Conservation (phyloP, 1,140 invertebrate genomes). For the Drosophila nigrodunni region DNA sequence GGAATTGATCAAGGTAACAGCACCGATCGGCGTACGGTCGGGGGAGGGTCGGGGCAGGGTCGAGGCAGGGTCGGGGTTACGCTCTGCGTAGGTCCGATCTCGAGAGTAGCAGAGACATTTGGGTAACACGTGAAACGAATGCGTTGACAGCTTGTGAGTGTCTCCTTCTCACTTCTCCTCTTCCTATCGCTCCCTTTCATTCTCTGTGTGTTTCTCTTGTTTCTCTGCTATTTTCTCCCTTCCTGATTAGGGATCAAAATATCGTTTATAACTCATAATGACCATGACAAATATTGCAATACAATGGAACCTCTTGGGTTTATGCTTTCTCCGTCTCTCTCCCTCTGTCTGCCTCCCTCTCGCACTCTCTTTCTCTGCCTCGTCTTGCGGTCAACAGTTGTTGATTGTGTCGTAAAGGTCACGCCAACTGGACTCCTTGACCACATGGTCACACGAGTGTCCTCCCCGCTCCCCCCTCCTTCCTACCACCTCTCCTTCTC, state of each 20-base stretch:
- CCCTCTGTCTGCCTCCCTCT: too few species aligned
- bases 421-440: slow-evolving; percentile 34
- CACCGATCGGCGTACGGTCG: too few species aligned
- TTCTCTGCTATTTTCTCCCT: background rate
- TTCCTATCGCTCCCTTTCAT: slow-evolving; percentile 8
- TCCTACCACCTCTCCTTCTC: background rate
- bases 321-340: background rate
- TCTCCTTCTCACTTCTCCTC: slow-evolving; percentile 23
- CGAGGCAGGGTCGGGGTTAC: background rate
- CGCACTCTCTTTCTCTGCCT: background rate
- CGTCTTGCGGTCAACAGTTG: slow-evolving; percentile 52
- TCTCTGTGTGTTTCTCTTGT: background rate
- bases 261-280: slow-evolving; percentile 82
- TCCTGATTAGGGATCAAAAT: slow-evolving; percentile 79
- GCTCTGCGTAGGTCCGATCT: slow-evolving; percentile 17
- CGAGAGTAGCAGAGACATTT: slow-evolving; percentile 58
- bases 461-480: background rate
- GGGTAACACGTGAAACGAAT: slow-evolving; percentile 78
- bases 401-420: slow-evolving; percentile 46
- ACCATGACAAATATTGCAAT: slow-evolving; percentile 78
- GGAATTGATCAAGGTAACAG: too few species aligned
- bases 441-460: slow-evolving; percentile 32
- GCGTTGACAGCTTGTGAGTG: slow-evolving; percentile 74
- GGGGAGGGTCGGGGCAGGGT: background rate
- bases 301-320: slow-evolving; percentile 32